phyloP scores from a whole-genome alignment of 2,888 invertebrate genomes.

The Lasioglossum villosulum region DNA sequence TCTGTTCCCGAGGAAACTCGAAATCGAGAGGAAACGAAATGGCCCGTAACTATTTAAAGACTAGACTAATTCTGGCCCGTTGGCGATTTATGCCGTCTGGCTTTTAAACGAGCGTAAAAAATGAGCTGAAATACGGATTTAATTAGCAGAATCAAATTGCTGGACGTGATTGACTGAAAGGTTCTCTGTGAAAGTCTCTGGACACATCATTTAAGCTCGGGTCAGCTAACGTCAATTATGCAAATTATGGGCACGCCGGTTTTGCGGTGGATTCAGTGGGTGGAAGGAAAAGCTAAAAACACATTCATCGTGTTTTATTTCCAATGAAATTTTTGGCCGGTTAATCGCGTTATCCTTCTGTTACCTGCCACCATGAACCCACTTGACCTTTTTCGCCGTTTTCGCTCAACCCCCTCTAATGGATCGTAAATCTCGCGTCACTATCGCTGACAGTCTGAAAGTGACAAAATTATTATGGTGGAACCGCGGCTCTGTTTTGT shows the following conservation, averaged over 20 bases:
- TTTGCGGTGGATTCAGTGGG: constrained; percentile 33
- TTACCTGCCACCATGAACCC: constrained; percentile 31
- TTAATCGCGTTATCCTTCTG: constrained; percentile 52
- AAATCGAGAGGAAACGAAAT: constrained; percentile 25
- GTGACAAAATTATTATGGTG: not conserved
- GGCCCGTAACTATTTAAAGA: constrained; percentile 38
- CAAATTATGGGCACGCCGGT: constrained; percentile 60
- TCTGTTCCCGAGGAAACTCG: not conserved
- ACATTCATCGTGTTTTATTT: constrained; percentile 49
- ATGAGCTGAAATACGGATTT: constrained; percentile 64
- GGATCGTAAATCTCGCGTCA: constrained; percentile 9
- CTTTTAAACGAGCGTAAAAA: constrained; percentile 61
- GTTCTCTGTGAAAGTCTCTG: constrained; percentile 60
- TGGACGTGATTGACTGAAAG: constrained; percentile 67
- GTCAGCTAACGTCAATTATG: constrained; percentile 66
- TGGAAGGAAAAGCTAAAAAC: constrained; percentile 35
- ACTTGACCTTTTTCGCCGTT: constrained; percentile 25
- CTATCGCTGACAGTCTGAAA: not conserved
- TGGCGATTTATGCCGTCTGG: constrained; percentile 64
- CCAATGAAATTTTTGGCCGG: constrained; percentile 46
- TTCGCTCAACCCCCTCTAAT: not conserved
- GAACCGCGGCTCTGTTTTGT: not conserved
- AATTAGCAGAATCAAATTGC: constrained; percentile 64
- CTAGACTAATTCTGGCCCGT: constrained; percentile 44
- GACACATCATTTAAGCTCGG: constrained; percentile 64